Evolutionary conservation across 1,140 invertebrate genomes (phyloP).

Genomic region (Pectinophora gossypiella): DNA sequence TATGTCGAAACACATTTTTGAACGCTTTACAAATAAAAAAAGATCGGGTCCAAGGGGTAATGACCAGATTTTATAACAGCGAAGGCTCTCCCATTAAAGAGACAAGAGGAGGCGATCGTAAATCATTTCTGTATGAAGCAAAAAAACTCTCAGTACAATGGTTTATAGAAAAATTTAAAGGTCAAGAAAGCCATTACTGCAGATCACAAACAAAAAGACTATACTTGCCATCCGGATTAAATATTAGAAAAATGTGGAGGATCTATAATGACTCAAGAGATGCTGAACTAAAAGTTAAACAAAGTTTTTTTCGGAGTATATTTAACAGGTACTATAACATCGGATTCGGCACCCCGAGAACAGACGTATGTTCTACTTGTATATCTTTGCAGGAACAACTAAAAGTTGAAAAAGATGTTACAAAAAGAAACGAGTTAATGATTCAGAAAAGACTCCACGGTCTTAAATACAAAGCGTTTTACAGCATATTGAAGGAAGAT

Average conservation of each 20-base stretch:
- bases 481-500: slow-evolving; percentile 19
- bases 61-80: slow-evolving; percentile 6
- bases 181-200: slow-evolving; percentile 10
- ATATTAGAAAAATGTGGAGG: slow-evolving; percentile 7
- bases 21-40: slow-evolving; percentile 3
- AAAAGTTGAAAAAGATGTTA: no score
- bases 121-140: not conserved
- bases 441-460: slow-evolving; percentile 3
- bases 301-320: not conserved
- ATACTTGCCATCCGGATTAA: slow-evolving; percentile 1
- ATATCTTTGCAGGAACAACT: not conserved
- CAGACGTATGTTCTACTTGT: slow-evolving; percentile 3
- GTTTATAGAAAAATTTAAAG: slow-evolving; percentile 9
- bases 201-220: slow-evolving; percentile 9
- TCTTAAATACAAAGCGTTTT: slow-evolving; percentile 18
- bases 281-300: slow-evolving; percentile 11
- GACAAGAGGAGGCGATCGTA: slow-evolving; percentile 7
- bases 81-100: not conserved
- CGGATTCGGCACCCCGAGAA: slow-evolving; percentile 2
- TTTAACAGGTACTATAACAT: slow-evolving; percentile 6
- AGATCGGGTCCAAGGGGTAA: slow-evolving; percentile 5
- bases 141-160: slow-evolving; percentile 7
- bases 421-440: no score
- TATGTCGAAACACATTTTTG: slow-evolving; percentile 8
- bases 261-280: not conserved